Evolutionary conservation across 2,113 vertebrate species (phyloP), one percentile per base, ranked within the genome.

Genomic region (Etheostoma cragini): DNA sequence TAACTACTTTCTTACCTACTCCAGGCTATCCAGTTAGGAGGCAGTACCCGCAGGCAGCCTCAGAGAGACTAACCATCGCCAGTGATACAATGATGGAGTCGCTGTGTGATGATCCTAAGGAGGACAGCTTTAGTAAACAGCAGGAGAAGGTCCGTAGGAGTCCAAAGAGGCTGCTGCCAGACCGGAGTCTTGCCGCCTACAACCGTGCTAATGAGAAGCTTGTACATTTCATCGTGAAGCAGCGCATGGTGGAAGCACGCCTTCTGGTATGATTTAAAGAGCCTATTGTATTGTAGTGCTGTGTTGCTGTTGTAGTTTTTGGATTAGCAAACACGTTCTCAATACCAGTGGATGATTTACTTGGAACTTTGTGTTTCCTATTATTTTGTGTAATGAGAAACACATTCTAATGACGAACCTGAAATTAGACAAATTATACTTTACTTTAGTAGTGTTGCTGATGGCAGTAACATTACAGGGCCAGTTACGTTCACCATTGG

Each of bases 171-270:
- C 88, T 97, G 13, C 95, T 99, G 21, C 98, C 98, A 1, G 98
- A 99, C 72, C 94, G 98, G 17, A 95, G 93, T 2, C 95, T 95
- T 54, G 95, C 97, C 0, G 97, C 97, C 53, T 94, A 98, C 22
- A 96, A 98, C 82, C 95, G 94, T 0, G 98, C 96, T 3, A 99
- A 98, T 74, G 91, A 96, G 68, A 97, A 95, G 62, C 93, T 99
- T 0, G 97, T 99, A 42, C 91, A 97, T 72, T 98, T 96, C 58
- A 98, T 99, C 0, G 96, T 98, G 16, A 96, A 96, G 75, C 94
- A 87, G 19, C 96, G 93, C 73, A 96, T 95, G 77, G 95, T 95
- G 0, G 97, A 99, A 0, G 84, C 76, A 11, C 97, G 94, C 67
- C 96, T 99, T 10, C 46, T 96, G 93, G 96, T 96, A 96, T 70